A percentile compares a stretch with the other conserved stretches of the same genome.
Conservation (phyloP, 2,797 vertebrate genomes). For the Mastacembelus armatus region DNA sequence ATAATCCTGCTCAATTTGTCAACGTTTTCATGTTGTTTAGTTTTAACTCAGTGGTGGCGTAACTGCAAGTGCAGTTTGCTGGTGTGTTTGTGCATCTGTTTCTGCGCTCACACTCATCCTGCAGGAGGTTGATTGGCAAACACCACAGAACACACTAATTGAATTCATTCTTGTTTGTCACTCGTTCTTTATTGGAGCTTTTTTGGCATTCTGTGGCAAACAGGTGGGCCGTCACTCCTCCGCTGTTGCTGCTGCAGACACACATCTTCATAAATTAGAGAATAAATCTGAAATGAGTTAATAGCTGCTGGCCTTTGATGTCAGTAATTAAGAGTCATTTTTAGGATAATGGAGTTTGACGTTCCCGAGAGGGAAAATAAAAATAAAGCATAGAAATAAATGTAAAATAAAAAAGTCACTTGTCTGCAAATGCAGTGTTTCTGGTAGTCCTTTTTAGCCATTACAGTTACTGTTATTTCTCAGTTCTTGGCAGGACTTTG, state of each 20-base stretch:
- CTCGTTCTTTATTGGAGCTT: constrained; percentile 70
- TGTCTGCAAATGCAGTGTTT: constrained; percentile 36
- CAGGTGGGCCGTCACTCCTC: constrained; percentile 76
- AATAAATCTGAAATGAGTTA: constrained; percentile 71
- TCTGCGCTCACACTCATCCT: constrained; percentile 27
- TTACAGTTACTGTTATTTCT: constrained; percentile 11
- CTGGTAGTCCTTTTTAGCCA: constrained; percentile 20
- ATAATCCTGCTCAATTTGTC: constrained; percentile 51
- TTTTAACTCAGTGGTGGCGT: constrained; percentile 33
- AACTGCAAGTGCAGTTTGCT: constrained; percentile 1
- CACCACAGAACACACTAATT: constrained; percentile 72
- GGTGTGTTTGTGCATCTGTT: constrained; percentile 44
- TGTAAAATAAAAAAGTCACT: constrained; percentile 33
- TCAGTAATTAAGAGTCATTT: constrained; percentile 80
- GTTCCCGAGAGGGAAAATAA: constrained; percentile 22
- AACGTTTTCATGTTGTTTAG: constrained; percentile 34
- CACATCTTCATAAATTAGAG: constrained; percentile 67
- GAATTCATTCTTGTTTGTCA: constrained; percentile 76
- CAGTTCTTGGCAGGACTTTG: constrained; percentile 1
- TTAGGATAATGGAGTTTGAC: constrained; percentile 73
- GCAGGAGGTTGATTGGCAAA: constrained; percentile 70
- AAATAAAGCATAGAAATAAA: constrained; percentile 47
- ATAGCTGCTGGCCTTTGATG: constrained; percentile 65
- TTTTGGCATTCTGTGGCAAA: constrained; percentile 74
- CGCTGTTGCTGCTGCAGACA: constrained; percentile 49